Evolutionary conservation across 2,113 vertebrate species (phyloP).

Genomic region (Ardeotis arabs): DNA sequence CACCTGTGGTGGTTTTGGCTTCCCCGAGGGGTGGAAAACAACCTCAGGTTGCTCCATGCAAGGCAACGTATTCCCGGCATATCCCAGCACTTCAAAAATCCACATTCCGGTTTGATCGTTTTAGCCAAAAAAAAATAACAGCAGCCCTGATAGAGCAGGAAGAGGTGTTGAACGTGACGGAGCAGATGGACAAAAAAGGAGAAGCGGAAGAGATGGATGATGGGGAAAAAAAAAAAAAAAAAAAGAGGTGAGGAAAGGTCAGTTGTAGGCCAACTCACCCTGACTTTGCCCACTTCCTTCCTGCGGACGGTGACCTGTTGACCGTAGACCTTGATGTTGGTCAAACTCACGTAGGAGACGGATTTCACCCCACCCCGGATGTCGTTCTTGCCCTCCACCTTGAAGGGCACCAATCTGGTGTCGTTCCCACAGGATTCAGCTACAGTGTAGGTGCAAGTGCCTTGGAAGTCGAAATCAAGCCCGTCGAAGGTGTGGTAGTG

Average conservation of each 20-base stretch:
- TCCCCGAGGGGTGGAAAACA: background rate
- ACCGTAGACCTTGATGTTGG: constrained; percentile 68
- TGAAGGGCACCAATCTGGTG: constrained; percentile 75
- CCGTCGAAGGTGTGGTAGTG: constrained; percentile 78
- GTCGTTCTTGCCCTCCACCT: constrained; percentile 80
- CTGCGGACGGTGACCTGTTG: constrained; percentile 73
- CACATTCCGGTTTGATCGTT: rapidly evolving
- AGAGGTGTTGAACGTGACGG: rapidly evolving
- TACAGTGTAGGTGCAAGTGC: constrained; percentile 80
- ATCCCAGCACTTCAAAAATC: background rate
- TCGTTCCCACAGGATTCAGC: constrained; percentile 64
- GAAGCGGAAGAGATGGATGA: background rate
- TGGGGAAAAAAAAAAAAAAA: background rate
- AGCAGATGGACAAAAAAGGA: background rate
- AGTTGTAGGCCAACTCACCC: constrained; percentile 65
- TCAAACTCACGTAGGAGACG: constrained; percentile 76
- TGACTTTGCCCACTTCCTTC: constrained; percentile 73
- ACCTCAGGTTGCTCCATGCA: too few relatives aligned
- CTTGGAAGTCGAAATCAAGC: constrained; percentile 75
- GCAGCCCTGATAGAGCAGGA: too few relatives aligned
- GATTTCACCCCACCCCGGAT: constrained; percentile 70
- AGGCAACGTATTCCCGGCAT: rapidly evolving
- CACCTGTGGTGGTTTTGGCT: background rate
- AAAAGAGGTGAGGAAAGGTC: background rate
- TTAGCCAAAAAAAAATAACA: background rate